phyloP scores from a whole-genome alignment of 2,113 vertebrate genomes.

The Bucco capensis region DNA sequence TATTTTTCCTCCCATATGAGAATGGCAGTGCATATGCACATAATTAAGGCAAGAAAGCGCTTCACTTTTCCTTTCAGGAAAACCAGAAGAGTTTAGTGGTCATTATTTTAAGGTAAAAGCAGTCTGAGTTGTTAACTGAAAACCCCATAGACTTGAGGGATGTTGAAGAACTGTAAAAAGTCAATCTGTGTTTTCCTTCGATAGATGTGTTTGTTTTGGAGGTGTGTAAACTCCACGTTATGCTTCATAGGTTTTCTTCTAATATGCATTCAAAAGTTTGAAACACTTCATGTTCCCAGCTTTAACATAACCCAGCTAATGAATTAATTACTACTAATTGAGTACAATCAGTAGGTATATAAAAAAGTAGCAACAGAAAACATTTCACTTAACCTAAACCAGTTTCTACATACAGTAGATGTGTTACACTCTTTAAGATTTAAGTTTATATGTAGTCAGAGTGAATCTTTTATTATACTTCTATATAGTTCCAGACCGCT shows the following conservation, averaged over 20 bases:
- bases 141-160: fast-evolving
- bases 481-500: background rate
- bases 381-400: background rate
- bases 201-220: background rate
- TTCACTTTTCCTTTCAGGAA: background rate
- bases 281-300: background rate
- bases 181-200: background rate
- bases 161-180: background rate
- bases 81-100: background rate
- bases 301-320: background rate
- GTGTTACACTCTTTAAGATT: background rate
- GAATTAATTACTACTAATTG: background rate
- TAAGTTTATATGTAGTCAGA: background rate
- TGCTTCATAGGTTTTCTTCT: background rate
- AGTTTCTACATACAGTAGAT: background rate
- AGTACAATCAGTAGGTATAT: background rate
- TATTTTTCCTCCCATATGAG: background rate
- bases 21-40: fast-evolving
- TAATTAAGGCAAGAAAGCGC: background rate
- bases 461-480: background rate
- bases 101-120: background rate
- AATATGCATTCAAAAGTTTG: background rate
- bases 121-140: background rate
- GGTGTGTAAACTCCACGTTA: background rate
- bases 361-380: background rate